These are phyloP conservation scores for Apodemia mormo DNA, from an alignment of 2,888 invertebrate genomes.

Conservation along the genomic window DNA sequence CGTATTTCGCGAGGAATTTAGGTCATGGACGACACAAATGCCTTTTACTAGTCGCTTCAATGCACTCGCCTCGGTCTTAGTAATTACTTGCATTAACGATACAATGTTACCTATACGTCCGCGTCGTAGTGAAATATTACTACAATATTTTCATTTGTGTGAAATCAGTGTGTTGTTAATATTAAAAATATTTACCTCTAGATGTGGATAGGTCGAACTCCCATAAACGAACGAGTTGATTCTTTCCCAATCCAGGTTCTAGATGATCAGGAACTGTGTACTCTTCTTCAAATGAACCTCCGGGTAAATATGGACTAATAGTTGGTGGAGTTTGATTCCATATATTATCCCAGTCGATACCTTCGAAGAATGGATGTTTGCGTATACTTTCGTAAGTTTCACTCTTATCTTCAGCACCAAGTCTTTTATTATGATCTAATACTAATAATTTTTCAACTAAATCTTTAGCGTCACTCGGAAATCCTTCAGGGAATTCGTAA, in stretches of 20 bases:
- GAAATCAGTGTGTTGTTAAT: neutral
- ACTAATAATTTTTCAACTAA: slow-evolving; percentile 93
- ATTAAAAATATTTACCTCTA: slow-evolving; percentile 52
- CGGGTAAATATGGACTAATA: slow-evolving; percentile 91
- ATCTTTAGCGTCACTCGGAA: slow-evolving; percentile 92
- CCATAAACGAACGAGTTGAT: slow-evolving; percentile 88
- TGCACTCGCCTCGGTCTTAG: slow-evolving; percentile 58
- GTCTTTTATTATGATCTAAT: slow-evolving; percentile 88
- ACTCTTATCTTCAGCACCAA: slow-evolving; percentile 89
- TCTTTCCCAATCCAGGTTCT: slow-evolving; percentile 93
- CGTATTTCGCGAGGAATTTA: slow-evolving; percentile 68
- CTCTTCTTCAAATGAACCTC: slow-evolving; percentile 85
- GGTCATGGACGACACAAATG: slow-evolving; percentile 69
- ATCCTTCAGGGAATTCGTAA: slow-evolving; percentile 96
- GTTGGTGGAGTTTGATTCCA: slow-evolving; percentile 90
- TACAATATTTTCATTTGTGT: neutral
- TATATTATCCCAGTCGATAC: slow-evolving; percentile 91
- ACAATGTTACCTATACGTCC: neutral
- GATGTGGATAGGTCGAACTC: slow-evolving; percentile 85
- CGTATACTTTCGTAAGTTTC: slow-evolving; percentile 91
- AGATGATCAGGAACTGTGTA: slow-evolving; percentile 88
- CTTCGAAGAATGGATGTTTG: slow-evolving; percentile 92
- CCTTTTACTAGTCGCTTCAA: slow-evolving; percentile 72
- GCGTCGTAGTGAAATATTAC: neutral
- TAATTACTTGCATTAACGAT: slow-evolving; percentile 51